phyloP scores from a whole-genome alignment of 2,888 invertebrate genomes.

The Dioctria rufipes region DNA sequence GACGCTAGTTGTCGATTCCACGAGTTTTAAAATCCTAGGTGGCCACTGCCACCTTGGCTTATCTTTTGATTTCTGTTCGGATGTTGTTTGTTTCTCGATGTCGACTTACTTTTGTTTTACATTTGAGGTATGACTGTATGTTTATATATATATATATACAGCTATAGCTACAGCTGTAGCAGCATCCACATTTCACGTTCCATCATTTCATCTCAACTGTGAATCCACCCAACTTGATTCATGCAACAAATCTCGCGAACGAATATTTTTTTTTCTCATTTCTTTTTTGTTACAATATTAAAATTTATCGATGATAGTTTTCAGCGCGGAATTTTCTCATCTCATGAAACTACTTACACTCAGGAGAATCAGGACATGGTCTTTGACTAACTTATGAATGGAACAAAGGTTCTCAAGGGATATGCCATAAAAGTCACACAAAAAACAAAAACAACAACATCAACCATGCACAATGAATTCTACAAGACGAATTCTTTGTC shows the following conservation, averaged over 20 bases:
- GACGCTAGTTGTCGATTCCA: conserved; percentile 56
- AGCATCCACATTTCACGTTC: conserved; percentile 14
- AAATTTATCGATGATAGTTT: conserved; percentile 28
- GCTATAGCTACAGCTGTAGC: no score
- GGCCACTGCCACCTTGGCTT: conserved; percentile 58
- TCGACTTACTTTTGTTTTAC: conserved; percentile 55
- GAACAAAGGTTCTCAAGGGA: conserved; percentile 14
- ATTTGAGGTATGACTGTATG: conserved; percentile 20
- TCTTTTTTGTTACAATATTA: not conserved
- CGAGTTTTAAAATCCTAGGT: conserved; percentile 57
- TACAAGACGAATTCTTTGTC: conserved; percentile 15
- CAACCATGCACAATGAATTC: not conserved
- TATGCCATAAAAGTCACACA: not conserved
- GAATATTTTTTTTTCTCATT: not conserved
- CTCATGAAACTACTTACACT: not conserved
- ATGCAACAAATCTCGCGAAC: conserved; percentile 6
- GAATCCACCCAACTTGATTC: not conserved
- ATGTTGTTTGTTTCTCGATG: conserved; percentile 56
- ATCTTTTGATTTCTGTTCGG: conserved; percentile 50
- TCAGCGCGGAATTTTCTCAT: not conserved
- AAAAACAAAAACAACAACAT: conserved; percentile 18
- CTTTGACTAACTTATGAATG: conserved; percentile 48
- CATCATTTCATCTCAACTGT: not conserved
- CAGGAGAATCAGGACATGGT: not conserved
- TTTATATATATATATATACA: no score